Evolutionary conservation across 2,888 invertebrate genomes (phyloP), one percentile per base, ranked within the genome.

Genomic region (Leptopilina syphax): DNA sequence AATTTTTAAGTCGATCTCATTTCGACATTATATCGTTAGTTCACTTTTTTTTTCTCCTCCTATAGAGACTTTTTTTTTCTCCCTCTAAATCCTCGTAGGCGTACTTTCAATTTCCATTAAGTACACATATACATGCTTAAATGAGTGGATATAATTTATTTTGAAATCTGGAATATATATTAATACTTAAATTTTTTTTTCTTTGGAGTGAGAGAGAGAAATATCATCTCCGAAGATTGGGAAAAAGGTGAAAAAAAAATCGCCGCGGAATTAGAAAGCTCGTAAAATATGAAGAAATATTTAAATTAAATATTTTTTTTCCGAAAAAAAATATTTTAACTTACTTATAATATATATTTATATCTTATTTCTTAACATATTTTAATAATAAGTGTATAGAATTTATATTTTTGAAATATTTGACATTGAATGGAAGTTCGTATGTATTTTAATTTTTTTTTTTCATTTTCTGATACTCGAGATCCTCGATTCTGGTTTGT

Each of bases 401-500:
- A 24, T 24, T 63, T 63, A 63, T 63, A 18, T 27, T 73, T 73
- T n/a, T n/a, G 0, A 73, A 73, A 13, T n/a, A 34, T 41, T 79
- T 12, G 4, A 44, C 41, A 63, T 18, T 77, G 13, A 34, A 76
- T 76, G 50, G 34, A 63, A 63, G 9, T 18, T 44, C 8, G 44
- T 44, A 7, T 63, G n/a, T 60, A n/a, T 67, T 13, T 24, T 50
- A 50, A 50, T 24, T 76, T 47, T 54, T 67, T 10, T 50, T 34
- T 57, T 78, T 34, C 34, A 34, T 34, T 68, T 76, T 67, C 34
- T 10, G 24, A 18, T 66, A 24, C 76, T 79, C n/a, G 79, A 76
- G 54, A 41, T 77, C 77, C 77, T 47, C 65, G n/a, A 57, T 77
- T 60, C 47, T 60, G 67, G n/a, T 27, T 76, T 73, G 73, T 73